A percentile compares a stretch with the other conserved stretches of the same genome.
Evolutionary conservation across 2,888 invertebrate species (phyloP).

Genomic region (Folsomia manolachei): DNA sequence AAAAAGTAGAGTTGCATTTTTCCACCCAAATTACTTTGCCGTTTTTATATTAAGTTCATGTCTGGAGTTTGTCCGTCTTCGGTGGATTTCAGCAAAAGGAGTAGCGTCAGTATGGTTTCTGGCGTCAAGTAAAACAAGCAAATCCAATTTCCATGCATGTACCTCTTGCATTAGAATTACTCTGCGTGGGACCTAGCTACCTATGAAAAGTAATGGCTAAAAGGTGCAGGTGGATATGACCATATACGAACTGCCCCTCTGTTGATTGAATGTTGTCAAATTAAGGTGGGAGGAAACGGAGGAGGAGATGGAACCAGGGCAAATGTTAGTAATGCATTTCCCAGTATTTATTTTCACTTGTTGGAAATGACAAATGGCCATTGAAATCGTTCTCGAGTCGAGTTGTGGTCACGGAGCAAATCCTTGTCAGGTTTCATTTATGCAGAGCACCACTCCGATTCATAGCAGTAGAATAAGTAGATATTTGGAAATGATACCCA

Average conservation of each 20-base stretch:
- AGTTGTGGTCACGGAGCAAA: slow-evolving; percentile 3
- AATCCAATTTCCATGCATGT: too few species aligned
- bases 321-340: not conserved
- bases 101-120: too few species aligned
- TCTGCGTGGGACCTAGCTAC: too few species aligned
- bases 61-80: not conserved
- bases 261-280: not conserved
- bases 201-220: too few species aligned
- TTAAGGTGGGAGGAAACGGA: not conserved
- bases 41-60: not conserved
- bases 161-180: too few species aligned
- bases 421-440: not conserved
- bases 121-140: too few species aligned
- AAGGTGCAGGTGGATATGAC: too few species aligned
- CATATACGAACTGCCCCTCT: not conserved
- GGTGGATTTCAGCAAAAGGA: too few species aligned
- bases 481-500: too few species aligned
- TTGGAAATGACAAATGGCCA: slow-evolving; percentile 9
- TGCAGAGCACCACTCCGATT: not conserved
- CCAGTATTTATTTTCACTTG: slow-evolving; percentile 1
- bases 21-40: not conserved
- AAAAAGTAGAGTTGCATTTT: not conserved
- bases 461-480: too few species aligned
- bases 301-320: not conserved
- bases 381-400: not conserved